Conservation (phyloP, 2,113 vertebrate genomes). For the Brachionichthys hirsutus region DNA sequence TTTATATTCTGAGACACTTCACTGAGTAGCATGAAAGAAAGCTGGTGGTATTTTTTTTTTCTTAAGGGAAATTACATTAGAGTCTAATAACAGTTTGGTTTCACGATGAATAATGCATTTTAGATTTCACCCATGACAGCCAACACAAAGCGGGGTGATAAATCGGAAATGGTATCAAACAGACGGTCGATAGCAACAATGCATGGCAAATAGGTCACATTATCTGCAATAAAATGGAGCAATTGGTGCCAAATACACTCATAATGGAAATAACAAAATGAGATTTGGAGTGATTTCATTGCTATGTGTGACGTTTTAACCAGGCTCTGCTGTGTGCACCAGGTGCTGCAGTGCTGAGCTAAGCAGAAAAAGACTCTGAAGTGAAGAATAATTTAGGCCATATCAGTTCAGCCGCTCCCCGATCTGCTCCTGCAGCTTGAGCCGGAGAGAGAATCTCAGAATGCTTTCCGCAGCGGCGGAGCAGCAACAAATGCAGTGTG, state of each 20-base stretch:
- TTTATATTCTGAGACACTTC: constrained; percentile 40
- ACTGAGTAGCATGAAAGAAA: constrained; percentile 30
- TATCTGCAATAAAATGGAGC: neutral
- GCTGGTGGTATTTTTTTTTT: constrained; percentile 31
- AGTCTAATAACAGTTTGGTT: constrained; percentile 33
- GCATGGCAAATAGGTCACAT: constrained; percentile 4
- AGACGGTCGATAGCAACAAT: constrained; percentile 15
- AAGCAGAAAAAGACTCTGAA: constrained; percentile 28
- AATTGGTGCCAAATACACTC: neutral
- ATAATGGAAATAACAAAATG: constrained; percentile 7
- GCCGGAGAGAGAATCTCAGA: neutral
- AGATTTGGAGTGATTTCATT: neutral
- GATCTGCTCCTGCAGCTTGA: constrained; percentile 16
- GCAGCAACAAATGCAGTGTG: neutral
- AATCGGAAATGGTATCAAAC: constrained; percentile 10
- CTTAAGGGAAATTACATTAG: neutral
- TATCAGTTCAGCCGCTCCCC: constrained; percentile 1
- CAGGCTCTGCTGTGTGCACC: constrained; percentile 5
- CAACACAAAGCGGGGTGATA: neutral
- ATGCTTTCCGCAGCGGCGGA: constrained; percentile 9
- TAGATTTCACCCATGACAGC: neutral
- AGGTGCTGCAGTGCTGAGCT: constrained; percentile 33
- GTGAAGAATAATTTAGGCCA: constrained; percentile 22
- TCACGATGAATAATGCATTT: constrained; percentile 10
- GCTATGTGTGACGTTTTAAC: constrained; percentile 13